Percentiles rank a stretch among this genome's conserved stretches.
Conservation (phyloP, 1,140 invertebrate species). For the Mactra quadrangularis region DNA sequence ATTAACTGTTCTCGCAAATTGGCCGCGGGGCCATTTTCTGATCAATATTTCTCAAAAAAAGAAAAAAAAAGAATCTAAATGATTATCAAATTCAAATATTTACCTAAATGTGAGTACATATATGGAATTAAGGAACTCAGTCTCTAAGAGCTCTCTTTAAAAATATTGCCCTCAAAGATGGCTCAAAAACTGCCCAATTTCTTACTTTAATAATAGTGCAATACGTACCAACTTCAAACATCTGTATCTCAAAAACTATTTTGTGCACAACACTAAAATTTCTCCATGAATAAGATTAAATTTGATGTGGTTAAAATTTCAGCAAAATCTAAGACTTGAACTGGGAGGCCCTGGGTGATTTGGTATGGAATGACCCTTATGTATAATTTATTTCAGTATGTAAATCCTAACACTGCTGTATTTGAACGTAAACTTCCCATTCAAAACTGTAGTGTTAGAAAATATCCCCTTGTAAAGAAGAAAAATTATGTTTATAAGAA, state of each 20-base stretch:
- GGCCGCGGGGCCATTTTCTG: too few relatives aligned
- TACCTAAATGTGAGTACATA: too few relatives aligned
- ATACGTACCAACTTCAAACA: neutral
- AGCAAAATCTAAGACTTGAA: neutral
- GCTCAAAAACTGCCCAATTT: too few relatives aligned
- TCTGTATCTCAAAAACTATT: neutral
- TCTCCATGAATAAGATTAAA: neutral
- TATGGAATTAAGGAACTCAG: too few relatives aligned
- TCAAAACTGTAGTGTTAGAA: neutral
- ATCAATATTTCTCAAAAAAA: too few relatives aligned
- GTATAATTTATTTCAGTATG: constrained; percentile 19
- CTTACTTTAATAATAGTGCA: too few relatives aligned
- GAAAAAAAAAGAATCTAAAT: too few relatives aligned
- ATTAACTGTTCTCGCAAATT: too few relatives aligned
- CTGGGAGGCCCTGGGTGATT: too few relatives aligned
- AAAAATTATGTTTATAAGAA: constrained; percentile 34
- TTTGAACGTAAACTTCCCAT: constrained; percentile 44
- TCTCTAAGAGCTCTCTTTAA: too few relatives aligned
- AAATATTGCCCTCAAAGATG: too few relatives aligned
- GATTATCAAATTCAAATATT: too few relatives aligned
- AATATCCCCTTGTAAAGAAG: constrained; percentile 44
- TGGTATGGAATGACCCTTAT: neutral
- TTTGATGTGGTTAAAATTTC: neutral
- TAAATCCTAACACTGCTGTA: constrained; percentile 44
- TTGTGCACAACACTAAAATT: neutral